phyloP scores from a whole-genome alignment of 2,113 vertebrate genomes.

The Steatornis caripensis region DNA sequence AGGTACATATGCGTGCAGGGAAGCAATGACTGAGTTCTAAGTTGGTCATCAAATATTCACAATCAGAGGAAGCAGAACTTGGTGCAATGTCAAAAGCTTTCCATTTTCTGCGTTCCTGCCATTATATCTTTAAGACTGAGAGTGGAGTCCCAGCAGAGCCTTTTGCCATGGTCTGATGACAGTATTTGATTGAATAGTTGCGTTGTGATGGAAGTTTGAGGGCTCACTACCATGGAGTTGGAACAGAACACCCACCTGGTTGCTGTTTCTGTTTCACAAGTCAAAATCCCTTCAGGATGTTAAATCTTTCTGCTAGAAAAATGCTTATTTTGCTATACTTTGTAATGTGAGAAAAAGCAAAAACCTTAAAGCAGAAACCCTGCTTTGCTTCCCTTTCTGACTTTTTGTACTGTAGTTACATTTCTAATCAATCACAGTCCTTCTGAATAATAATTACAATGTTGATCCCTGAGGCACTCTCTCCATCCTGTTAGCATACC shows the following conservation, averaged over 20 bases:
- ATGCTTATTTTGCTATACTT: background rate
- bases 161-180: background rate
- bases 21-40: background rate
- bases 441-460: background rate
- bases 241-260: background rate
- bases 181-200: background rate
- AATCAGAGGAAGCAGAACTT: conserved; percentile 39
- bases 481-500: background rate
- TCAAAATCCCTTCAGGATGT: background rate
- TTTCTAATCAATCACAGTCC: conserved; percentile 26
- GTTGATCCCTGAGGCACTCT: conserved; percentile 10
- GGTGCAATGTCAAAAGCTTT: background rate
- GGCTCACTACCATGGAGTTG: background rate
- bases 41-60: background rate
- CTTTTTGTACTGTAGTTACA: background rate
- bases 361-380: background rate
- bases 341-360: background rate
- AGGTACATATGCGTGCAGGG: background rate
- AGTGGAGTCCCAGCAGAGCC: background rate
- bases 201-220: background rate
- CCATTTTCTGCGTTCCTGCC: background rate
- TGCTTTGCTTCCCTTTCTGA: background rate
- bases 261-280: background rate
- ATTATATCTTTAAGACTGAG: background rate
- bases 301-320: background rate